A percentile compares a stretch with the other conserved stretches of the same genome.
These are phyloP conservation scores for Ciconia nigra DNA, from an alignment of 2,797 vertebrate species.

Conservation along the genomic window DNA sequence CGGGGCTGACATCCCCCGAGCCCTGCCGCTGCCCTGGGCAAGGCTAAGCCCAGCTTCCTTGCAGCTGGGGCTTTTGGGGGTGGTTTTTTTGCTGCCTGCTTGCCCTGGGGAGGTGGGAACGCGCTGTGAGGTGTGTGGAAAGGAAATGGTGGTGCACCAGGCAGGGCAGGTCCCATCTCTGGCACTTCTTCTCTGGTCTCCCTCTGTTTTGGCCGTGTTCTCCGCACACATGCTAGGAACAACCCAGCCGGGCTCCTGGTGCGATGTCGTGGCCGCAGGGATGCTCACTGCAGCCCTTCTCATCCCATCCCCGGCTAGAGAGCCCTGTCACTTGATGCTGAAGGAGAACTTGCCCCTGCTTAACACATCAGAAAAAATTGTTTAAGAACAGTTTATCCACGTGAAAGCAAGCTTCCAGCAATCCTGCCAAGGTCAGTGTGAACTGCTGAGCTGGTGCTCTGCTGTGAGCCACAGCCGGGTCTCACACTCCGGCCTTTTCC, in stretches of 20 bases:
- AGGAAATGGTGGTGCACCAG: neutral
- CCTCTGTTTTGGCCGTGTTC: neutral
- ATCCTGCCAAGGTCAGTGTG: neutral
- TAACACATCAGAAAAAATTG: neutral
- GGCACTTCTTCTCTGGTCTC: neutral
- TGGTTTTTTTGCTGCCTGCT: neutral
- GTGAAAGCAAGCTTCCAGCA: neutral
- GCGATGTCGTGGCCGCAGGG: neutral
- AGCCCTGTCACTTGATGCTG: neutral
- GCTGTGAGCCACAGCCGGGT: neutral
- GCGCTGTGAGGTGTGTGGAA: fast-evolving
- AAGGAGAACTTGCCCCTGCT: neutral
- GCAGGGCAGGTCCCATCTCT: no score
- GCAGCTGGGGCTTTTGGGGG: neutral
- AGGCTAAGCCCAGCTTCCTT: neutral
- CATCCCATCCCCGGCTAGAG: no score
- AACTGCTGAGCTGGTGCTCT: neutral
- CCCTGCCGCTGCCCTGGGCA: neutral
- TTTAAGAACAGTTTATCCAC: neutral
- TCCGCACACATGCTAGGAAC: neutral
- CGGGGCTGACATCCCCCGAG: neutral
- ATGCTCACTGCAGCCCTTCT: neutral
- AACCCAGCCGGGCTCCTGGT: neutral
- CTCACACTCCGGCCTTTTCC: neutral
- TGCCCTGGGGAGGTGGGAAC: neutral